Conservation (phyloP, 2,113 vertebrate species). For the Psittacus erithacus region DNA sequence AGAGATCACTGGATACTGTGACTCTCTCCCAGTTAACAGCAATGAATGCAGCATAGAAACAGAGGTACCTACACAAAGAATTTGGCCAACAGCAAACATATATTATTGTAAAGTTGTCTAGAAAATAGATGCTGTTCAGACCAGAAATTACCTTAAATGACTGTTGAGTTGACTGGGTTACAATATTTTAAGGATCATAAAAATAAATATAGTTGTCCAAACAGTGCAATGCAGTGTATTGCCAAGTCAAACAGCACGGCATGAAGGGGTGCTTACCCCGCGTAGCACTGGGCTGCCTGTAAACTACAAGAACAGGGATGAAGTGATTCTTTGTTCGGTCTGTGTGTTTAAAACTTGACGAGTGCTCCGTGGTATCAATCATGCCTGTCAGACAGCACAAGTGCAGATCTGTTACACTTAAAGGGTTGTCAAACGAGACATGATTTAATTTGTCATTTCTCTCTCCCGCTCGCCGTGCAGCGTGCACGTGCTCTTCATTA, state of each 20-base stretch:
- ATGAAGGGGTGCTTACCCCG: constrained; percentile 46
- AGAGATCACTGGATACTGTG: constrained; percentile 8
- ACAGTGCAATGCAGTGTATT: constrained; percentile 46
- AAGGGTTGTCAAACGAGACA: constrained; percentile 74
- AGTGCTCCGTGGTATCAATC: constrained; percentile 76
- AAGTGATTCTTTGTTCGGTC: constrained; percentile 78
- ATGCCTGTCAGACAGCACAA: constrained; percentile 74
- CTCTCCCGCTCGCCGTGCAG: constrained; percentile 29
- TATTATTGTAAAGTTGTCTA: constrained; percentile 66
- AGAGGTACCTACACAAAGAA: constrained; percentile 45
- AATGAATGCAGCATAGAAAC: not conserved
- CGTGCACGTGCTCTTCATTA: constrained; percentile 73
- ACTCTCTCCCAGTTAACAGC: not conserved
- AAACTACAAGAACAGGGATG: constrained; percentile 21
- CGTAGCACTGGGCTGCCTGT: constrained; percentile 38
- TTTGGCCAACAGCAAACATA: constrained; percentile 61
- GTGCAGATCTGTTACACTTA: constrained; percentile 78
- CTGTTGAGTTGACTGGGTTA: constrained; percentile 72
- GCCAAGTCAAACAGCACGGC: constrained; percentile 73
- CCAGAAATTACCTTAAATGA: constrained; percentile 76
- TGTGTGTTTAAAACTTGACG: constrained; percentile 78
- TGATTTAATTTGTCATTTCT: constrained; percentile 79
- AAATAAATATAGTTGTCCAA: constrained; percentile 76
- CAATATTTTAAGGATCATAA: constrained; percentile 81
- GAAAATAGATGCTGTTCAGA: constrained; percentile 80